Evolutionary conservation across 2,888 invertebrate genomes (phyloP).

Genomic region (Drepana falcataria): DNA sequence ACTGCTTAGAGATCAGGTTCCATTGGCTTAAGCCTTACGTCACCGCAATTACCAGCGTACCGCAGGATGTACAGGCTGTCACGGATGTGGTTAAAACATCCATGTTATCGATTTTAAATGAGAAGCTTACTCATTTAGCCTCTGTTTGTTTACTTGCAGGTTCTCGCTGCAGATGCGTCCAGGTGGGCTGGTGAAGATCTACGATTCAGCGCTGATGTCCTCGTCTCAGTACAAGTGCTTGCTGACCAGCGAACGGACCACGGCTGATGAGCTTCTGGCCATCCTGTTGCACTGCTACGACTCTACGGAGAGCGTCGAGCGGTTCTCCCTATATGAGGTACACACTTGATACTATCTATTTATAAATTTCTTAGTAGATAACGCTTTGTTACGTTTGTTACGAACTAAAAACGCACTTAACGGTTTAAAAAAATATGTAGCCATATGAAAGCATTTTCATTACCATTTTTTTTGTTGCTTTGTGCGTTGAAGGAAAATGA

Average conservation of each 20-base stretch:
- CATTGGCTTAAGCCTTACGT: too few species aligned
- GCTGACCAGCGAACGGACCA: conserved; percentile 92
- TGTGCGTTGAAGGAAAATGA: too few species aligned
- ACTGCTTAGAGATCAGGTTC: too few species aligned
- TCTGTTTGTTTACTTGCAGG: conserved; percentile 61
- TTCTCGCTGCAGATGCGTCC: conserved; percentile 93
- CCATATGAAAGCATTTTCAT: too few species aligned
- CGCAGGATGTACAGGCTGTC: too few species aligned
- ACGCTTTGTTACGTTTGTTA: conserved; percentile 5
- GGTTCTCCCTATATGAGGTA: conserved; percentile 93
- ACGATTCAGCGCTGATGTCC: conserved; percentile 93
- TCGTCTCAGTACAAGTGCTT: conserved; percentile 96
- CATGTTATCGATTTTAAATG: too few species aligned
- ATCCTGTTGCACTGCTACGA: conserved; percentile 91
- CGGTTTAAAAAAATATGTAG: too few species aligned
- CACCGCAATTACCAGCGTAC: too few species aligned
- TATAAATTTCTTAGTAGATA: background rate
- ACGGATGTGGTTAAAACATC: too few species aligned
- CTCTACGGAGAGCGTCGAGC: conserved; percentile 89
- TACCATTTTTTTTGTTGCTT: too few species aligned
- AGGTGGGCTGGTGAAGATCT: conserved; percentile 94
- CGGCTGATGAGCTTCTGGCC: conserved; percentile 91
- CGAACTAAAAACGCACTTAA: too few species aligned
- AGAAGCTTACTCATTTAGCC: conserved; percentile 11
- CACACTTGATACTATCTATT: conserved; percentile 24